Evolutionary conservation across 2,888 invertebrate genomes (phyloP).

Genomic region (Cataglyphis livida): DNA sequence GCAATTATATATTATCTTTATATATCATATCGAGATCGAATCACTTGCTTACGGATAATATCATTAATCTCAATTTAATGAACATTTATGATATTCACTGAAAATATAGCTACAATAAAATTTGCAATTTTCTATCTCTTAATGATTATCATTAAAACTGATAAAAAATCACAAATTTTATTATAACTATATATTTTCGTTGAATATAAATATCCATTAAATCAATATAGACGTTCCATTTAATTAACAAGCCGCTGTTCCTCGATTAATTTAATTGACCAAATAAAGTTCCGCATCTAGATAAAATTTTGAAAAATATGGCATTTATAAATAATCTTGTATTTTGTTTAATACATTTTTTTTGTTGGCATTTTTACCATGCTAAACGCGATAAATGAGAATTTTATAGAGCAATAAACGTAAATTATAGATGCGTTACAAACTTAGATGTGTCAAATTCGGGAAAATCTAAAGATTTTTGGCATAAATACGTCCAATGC

Average conservation of each 20-base stretch:
- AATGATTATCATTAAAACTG: too few relatives aligned
- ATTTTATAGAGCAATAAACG: background rate
- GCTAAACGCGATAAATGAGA: background rate
- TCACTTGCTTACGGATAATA: background rate
- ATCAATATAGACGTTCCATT: background rate
- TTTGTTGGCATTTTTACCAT: background rate
- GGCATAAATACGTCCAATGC: background rate
- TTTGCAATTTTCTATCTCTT: too few relatives aligned
- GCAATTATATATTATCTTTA: slow-evolving; percentile 12
- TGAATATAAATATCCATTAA: background rate
- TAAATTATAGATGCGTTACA: background rate
- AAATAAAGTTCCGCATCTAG: background rate
- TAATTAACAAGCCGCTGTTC: slow-evolving; percentile 2
- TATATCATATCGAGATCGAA: background rate
- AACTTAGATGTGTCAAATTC: background rate
- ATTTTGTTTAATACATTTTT: background rate
- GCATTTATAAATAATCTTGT: background rate
- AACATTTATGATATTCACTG: too few relatives aligned
- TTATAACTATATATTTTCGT: background rate
- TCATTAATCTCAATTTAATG: background rate
- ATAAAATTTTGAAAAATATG: background rate
- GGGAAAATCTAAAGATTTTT: slow-evolving; percentile 4
- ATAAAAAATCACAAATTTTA: slow-evolving; percentile 20
- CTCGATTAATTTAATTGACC: background rate
- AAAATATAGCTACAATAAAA: too few relatives aligned